These are phyloP conservation scores for Oncorhynchus kisutch DNA, from an alignment of 2,113 vertebrate species.

Conservation along the genomic window DNA sequence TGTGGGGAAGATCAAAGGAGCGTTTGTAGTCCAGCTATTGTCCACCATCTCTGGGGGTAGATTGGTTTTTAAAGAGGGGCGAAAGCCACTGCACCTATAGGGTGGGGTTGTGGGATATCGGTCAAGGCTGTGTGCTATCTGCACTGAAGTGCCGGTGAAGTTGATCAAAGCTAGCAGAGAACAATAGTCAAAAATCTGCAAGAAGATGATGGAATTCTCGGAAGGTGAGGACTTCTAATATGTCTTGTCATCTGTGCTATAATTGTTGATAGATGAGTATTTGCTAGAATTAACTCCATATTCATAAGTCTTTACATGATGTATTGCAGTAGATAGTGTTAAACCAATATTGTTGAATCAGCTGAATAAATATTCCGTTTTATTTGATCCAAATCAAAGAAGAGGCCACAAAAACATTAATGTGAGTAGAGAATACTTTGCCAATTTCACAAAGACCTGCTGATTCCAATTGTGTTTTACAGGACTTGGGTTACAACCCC, in stretches of 20 bases:
- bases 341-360: too few relatives aligned
- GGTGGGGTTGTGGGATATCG: too few relatives aligned
- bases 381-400: background rate
- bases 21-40: conserved; percentile 28
- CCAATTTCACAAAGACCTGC: conserved; percentile 12
- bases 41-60: conserved; percentile 26
- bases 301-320: too few relatives aligned
- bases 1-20: conserved; percentile 56
- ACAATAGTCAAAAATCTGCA: too few relatives aligned
- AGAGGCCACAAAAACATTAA: background rate
- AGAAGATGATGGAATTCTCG: too few relatives aligned
- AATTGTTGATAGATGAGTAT: too few relatives aligned
- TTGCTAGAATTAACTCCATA: too few relatives aligned
- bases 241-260: too few relatives aligned
- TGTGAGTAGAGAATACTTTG: background rate
- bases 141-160: conserved; percentile 24
- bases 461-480: conserved; percentile 18
- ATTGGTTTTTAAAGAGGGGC: conserved; percentile 33
- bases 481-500: conserved; percentile 21
- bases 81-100: conserved; percentile 32
- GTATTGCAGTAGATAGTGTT: too few relatives aligned
- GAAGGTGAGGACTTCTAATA: too few relatives aligned
- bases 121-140: conserved; percentile 24
- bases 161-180: conserved; percentile 21
- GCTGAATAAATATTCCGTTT: too few relatives aligned